Conservation (phyloP, 1,140 invertebrate genomes). For the Leptoteleia sp. region DNA sequence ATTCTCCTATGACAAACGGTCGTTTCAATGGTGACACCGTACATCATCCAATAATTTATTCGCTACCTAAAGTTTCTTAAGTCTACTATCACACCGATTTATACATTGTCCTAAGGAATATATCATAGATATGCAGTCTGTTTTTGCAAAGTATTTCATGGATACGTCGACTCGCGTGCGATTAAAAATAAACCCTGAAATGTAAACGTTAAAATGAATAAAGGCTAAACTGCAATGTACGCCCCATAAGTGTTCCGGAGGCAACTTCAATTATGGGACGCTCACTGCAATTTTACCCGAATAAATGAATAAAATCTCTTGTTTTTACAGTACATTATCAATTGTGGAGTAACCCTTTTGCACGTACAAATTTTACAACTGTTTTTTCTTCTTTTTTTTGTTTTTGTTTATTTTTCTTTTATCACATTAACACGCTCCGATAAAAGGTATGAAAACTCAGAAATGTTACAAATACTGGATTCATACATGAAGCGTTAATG, state of each 20-base stretch:
- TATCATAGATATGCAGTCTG: conserved; percentile 68
- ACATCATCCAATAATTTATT: conserved; percentile 72
- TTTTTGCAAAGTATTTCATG: conserved; percentile 55
- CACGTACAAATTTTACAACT: too few species aligned
- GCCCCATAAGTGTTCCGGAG: too few species aligned
- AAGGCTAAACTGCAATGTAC: too few species aligned
- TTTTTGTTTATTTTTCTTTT: too few species aligned
- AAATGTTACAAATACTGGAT: conserved; percentile 33
- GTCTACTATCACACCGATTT: conserved; percentile 81
- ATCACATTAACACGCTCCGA: too few species aligned
- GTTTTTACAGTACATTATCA: too few species aligned
- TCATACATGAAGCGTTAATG: conserved; percentile 35
- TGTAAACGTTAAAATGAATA: conserved; percentile 4
- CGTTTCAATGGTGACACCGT: conserved; percentile 59
- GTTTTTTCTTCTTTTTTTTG: too few species aligned
- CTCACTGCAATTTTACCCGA: too few species aligned
- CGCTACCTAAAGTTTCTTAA: conserved; percentile 74
- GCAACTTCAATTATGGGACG: too few species aligned
- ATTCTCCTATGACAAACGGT: conserved; percentile 6
- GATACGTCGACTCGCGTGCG: conserved; percentile 25
- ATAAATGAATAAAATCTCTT: conserved; percentile 34
- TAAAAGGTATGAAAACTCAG: conserved; percentile 22
- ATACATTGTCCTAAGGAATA: conserved; percentile 74
- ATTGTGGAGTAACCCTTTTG: conserved; percentile 4
- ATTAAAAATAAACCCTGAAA: background rate